Evolutionary conservation across 2,113 vertebrate genomes (phyloP).

Genomic region (Rhinolophus ferrumequinum): DNA sequence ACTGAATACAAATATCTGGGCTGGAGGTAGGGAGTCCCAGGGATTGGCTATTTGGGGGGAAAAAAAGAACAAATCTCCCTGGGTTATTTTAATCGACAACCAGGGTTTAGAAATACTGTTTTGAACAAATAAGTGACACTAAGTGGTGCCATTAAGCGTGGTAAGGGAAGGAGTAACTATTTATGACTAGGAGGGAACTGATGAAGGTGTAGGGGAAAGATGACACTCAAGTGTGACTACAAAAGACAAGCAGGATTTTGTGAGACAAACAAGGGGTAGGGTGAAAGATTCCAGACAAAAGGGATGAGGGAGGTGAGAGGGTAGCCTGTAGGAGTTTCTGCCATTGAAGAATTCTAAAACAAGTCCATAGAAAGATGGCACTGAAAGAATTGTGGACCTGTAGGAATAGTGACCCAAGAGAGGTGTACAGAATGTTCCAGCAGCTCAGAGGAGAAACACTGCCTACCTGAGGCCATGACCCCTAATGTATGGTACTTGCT

Average conservation of each 20-base stretch:
- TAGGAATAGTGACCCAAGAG: too few relatives aligned
- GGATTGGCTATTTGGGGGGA: neutral
- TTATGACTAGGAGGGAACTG: neutral
- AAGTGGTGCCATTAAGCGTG: neutral
- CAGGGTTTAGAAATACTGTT: neutral
- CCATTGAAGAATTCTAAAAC: neutral
- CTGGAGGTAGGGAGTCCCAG: neutral
- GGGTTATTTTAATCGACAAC: neutral
- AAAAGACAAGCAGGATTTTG: neutral
- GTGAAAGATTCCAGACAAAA: neutral
- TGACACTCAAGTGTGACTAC: neutral
- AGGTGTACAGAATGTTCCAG: neutral
- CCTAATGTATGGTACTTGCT: accelerated
- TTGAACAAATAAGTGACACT: neutral
- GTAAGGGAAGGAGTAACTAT: neutral
- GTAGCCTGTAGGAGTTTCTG: neutral
- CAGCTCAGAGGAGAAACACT: neutral
- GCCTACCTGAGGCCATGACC: neutral
- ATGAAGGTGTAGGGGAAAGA: neutral
- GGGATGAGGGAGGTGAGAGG: neutral
- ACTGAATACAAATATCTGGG: neutral
- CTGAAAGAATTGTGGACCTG: neutral
- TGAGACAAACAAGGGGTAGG: neutral
- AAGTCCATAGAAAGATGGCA: too few relatives aligned
- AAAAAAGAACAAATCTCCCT: neutral